A percentile compares a stretch with the other conserved stretches of the same genome.
These are phyloP conservation scores for Drosophila hydei DNA, from an alignment of 1,140 invertebrate species.

Conservation along the genomic window DNA sequence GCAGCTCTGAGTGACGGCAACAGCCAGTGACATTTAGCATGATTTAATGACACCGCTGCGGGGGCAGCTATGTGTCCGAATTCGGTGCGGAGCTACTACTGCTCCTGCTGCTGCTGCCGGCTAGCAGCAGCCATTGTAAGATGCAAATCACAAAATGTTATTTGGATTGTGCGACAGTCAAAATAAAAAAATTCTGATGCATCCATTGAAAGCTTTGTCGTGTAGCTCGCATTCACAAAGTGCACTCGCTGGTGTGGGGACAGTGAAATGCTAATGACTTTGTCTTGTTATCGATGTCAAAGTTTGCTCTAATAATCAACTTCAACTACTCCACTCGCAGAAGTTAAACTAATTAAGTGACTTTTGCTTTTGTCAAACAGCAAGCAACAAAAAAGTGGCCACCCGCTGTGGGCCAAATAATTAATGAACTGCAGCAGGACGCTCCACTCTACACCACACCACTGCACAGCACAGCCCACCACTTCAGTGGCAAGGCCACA, in stretches of 20 bases:
- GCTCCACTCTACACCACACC: not conserved
- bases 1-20: slow-evolving; percentile 61
- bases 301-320: slow-evolving; percentile 78
- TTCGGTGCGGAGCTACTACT: slow-evolving; percentile 51
- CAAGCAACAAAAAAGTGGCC: slow-evolving; percentile 33
- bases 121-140: slow-evolving; percentile 53
- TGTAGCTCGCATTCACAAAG: slow-evolving; percentile 42
- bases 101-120: too few relatives aligned
- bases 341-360: slow-evolving; percentile 73
- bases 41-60: slow-evolving; percentile 75
- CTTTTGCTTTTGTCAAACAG: slow-evolving; percentile 55
- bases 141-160: slow-evolving; percentile 77
- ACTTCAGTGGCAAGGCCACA: slow-evolving; percentile 21
- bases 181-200: slow-evolving; percentile 32
- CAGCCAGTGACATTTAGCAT: slow-evolving; percentile 78
- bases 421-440: slow-evolving; percentile 74
- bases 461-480: not conserved
- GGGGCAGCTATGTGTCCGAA: slow-evolving; percentile 45
- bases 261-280: slow-evolving; percentile 74
- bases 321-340: slow-evolving; percentile 46
- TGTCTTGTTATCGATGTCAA: slow-evolving; percentile 80
- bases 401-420: slow-evolving; percentile 64
- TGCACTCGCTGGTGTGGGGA: slow-evolving; percentile 19
- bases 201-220: slow-evolving; percentile 66
- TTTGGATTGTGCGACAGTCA: slow-evolving; percentile 58